Conservation (phyloP, 2,888 invertebrate species). For the Cistogaster globosa region DNA sequence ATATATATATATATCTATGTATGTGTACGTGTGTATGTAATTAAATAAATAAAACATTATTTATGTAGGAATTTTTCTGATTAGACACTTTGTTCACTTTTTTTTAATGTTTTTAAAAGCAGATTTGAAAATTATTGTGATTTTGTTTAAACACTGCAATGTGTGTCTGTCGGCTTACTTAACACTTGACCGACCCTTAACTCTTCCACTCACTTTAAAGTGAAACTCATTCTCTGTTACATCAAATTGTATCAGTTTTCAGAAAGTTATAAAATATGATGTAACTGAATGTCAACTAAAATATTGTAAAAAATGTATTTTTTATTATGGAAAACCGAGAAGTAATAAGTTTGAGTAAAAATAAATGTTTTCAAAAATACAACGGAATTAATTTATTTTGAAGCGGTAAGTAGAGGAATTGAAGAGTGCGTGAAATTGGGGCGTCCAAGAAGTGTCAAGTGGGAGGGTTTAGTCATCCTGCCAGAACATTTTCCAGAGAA, state of each 20-base stretch:
- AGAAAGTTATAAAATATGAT: no score
- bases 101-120: background rate
- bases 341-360: no score
- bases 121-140: slow-evolving; percentile 12
- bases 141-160: slow-evolving; percentile 18
- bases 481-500: no score
- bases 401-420: no score
- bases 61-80: background rate
- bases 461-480: no score
- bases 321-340: no score
- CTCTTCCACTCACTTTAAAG: background rate
- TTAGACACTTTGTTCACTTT: slow-evolving; percentile 1
- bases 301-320: no score
- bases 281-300: no score
- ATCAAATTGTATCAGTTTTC: slow-evolving; percentile 6
- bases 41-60: slow-evolving; percentile 16
- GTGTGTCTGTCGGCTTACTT: slow-evolving; percentile 30
- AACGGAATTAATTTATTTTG: no score
- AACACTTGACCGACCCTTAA: slow-evolving; percentile 30
- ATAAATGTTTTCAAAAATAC: no score
- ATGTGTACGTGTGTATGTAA: background rate
- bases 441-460: no score
- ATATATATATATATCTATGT: background rate
- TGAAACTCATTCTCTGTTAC: background rate
- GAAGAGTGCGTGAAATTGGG: no score